Evolutionary conservation across 2,113 vertebrate species (phyloP).

Genomic region (Daubentonia madagascariensis): DNA sequence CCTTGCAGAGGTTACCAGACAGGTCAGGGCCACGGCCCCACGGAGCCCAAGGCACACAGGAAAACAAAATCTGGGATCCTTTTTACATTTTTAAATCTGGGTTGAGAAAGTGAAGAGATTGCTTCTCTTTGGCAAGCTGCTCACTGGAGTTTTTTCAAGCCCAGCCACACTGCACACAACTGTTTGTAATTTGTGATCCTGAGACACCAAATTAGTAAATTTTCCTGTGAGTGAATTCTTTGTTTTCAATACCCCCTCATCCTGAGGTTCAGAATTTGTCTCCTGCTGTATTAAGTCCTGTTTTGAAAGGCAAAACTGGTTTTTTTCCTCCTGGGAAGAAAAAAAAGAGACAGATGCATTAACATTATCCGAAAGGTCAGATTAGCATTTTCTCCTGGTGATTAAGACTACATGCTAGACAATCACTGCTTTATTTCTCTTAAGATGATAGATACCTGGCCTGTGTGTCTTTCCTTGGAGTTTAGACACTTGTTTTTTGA

Average conservation of each 20-base stretch:
- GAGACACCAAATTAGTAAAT: neutral
- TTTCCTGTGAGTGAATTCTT: neutral
- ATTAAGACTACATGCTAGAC: neutral
- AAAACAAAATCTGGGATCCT: neutral
- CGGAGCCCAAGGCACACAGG: neutral
- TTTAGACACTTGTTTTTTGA: neutral
- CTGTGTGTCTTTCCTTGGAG: neutral
- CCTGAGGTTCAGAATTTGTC: neutral
- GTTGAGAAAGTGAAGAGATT: neutral
- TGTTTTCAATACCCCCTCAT: neutral
- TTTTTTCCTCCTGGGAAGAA: neutral
- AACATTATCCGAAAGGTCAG: neutral
- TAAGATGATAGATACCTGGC: neutral
- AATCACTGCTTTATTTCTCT: neutral
- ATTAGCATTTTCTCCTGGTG: conserved; percentile 16
- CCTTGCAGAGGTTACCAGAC: neutral
- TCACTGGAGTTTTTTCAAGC: neutral
- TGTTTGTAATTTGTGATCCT: neutral
- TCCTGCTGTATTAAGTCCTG: neutral
- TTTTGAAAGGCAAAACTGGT: neutral
- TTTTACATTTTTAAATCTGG: neutral
- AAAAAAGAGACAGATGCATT: neutral
- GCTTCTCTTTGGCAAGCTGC: neutral
- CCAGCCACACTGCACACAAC: neutral
- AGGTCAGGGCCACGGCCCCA: rapidly evolving